These are phyloP conservation scores for Channallabes apus DNA, from an alignment of 2,797 vertebrate genomes.

Conservation along the genomic window DNA sequence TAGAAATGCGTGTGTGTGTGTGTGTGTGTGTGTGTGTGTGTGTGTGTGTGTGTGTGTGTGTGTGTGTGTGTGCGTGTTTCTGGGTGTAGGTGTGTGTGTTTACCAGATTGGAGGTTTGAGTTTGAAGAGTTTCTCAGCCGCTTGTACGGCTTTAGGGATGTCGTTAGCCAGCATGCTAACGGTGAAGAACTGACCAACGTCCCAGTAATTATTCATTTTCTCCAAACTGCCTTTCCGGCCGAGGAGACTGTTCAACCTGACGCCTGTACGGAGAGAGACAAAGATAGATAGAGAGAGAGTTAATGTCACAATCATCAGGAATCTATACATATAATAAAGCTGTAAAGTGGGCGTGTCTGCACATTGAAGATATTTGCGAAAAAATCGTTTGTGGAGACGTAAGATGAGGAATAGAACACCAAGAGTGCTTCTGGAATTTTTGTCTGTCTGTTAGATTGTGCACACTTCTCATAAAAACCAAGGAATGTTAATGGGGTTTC, in stretches of 20 bases:
- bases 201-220: conserved; percentile 97
- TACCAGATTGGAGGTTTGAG: conserved; percentile 96
- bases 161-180: conserved; percentile 91
- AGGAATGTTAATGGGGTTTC: too few relatives aligned
- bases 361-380: too few relatives aligned
- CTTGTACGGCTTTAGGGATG: conserved; percentile 89
- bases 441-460: too few relatives aligned
- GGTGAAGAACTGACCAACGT: conserved; percentile 91
- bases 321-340: too few relatives aligned
- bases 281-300: neutral
- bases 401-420: too few relatives aligned
- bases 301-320: neutral
- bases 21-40: neutral
- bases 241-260: conserved; percentile 88
- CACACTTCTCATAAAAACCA: too few relatives aligned
- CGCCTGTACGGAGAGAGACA: conserved; percentile 71
- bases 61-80: neutral
- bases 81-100: neutral
- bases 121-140: conserved; percentile 92
- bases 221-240: conserved; percentile 93
- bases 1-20: neutral
- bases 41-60: conserved; percentile 5
- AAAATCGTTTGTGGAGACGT: too few relatives aligned
- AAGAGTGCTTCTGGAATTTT: too few relatives aligned
- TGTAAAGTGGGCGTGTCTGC: too few relatives aligned